These are phyloP conservation scores for Epistrophella euchroma DNA, from an alignment of 2,888 invertebrate species.

Conservation along the genomic window DNA sequence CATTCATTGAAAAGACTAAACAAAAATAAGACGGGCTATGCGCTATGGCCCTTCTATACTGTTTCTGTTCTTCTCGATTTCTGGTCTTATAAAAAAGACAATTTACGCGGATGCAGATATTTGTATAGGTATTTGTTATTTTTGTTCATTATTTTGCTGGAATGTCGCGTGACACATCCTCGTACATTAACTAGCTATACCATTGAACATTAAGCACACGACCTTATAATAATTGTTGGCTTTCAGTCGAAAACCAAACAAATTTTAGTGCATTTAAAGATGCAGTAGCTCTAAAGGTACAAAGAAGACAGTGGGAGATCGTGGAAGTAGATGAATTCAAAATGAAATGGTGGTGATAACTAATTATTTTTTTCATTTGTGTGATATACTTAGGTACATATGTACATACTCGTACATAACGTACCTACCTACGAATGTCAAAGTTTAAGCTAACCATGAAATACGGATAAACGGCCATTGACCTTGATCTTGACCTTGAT, in stretches of 20 bases:
- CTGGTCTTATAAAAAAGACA: neutral
- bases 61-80: conserved; percentile 59
- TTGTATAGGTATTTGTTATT: conserved; percentile 15
- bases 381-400: too few relatives aligned
- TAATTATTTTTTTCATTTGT: neutral
- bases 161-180: conserved; percentile 68
- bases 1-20: neutral
- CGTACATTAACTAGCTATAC: conserved; percentile 53
- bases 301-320: conserved; percentile 53
- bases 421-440: too few relatives aligned
- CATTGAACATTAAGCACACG: conserved; percentile 48
- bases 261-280: conserved; percentile 48
- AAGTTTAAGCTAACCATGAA: too few relatives aligned
- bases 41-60: neutral
- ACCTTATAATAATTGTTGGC: conserved; percentile 64
- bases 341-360: conserved; percentile 19
- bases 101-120: conserved; percentile 27
- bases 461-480: too few relatives aligned
- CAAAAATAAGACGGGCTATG: neutral
- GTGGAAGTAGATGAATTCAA: conserved; percentile 34
- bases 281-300: conserved; percentile 45
- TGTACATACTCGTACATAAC: too few relatives aligned
- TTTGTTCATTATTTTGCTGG: conserved; percentile 41
- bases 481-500: too few relatives aligned
- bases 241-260: conserved; percentile 59